Percentiles rank a stretch among this genome's conserved stretches.
phyloP scores from a whole-genome alignment of 1,140 invertebrate species.

The Reticulitermes speratus region DNA sequence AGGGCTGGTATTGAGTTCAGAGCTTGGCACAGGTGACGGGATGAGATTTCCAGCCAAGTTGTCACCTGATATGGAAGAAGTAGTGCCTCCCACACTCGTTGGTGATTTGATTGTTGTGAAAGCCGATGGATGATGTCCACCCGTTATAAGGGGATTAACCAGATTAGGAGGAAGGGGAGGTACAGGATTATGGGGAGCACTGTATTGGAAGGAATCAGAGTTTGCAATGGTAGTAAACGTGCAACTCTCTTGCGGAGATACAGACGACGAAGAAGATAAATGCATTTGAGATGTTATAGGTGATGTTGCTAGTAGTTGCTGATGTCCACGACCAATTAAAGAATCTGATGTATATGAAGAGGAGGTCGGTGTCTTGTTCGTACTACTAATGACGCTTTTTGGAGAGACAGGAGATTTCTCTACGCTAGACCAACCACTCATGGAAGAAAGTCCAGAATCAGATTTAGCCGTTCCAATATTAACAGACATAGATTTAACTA shows the following conservation, averaged over 20 bases:
- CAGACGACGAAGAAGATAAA: slow-evolving; percentile 14
- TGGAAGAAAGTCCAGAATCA: slow-evolving; percentile 80
- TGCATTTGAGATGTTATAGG: not conserved
- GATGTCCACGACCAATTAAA: not conserved
- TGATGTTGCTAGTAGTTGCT: not conserved
- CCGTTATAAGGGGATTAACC: not conserved
- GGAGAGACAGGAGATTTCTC: slow-evolving; percentile 81
- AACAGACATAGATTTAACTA: slow-evolving; percentile 57
- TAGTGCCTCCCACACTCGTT: slow-evolving; percentile 27
- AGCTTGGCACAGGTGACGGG: slow-evolving; percentile 51
- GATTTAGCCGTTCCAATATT: slow-evolving; percentile 72
- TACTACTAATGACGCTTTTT: slow-evolving; percentile 42
- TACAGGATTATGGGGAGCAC: slow-evolving; percentile 34
- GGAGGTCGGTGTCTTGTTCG: not conserved
- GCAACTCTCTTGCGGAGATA: not conserved
- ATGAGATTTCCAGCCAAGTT: slow-evolving; percentile 49
- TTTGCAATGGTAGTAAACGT: slow-evolving; percentile 7
- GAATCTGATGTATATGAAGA: not conserved
- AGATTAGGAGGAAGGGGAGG: not conserved
- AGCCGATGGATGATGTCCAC: slow-evolving; percentile 49
- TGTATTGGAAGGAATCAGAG: not conserved
- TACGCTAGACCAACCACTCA: slow-evolving; percentile 80
- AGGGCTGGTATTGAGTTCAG: slow-evolving; percentile 48
- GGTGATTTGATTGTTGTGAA: slow-evolving; percentile 49
- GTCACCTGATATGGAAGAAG: slow-evolving; percentile 37